Base-by-base conservation (phyloP, 2,888 invertebrate species). In the Bimastos eiseni region DNA sequence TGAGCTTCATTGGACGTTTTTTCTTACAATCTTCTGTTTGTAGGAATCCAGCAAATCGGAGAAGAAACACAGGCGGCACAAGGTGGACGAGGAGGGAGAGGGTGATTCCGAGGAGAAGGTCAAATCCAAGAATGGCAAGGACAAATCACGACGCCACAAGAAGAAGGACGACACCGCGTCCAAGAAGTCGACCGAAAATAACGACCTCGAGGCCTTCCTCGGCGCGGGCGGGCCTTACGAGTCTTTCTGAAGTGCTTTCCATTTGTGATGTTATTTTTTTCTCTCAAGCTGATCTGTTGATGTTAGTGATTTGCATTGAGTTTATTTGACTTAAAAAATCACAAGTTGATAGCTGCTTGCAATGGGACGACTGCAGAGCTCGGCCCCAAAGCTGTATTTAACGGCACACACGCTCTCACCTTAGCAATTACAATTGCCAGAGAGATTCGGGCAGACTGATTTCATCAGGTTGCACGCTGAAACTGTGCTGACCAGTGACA, bases 161-260 rank as follows among this genome's bases (percentile, higher is more conserved):
- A 91, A 89, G 70, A 91, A 89, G 88, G 83, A 89, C n/a, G 41
- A 55, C 30, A 17, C 44, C 6, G n/a, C 89, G 34, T n/a, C 41
- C 36, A 89, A 89, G 84, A 89, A 91, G 19, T 24, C 86, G 30
- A 37, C 86, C 38, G 92, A 91, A 41, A 90, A 90, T 89, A 90
- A 92, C 88, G 92, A 92, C 88, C 91, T 92, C 11, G 92, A 92
- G 89, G 92, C 92, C 0, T 92, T 92, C 89, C 91, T 92, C 0
- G 92, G 92, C 5, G 37, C 91, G 15, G 83, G 89, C 55, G 91
- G 90, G 34, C 83, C 91, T 38, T 70, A 90, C 70, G 90, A 89
- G 37, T 44, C 90, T 55, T 36, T 90, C 89, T 90, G 33, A 24
- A 70, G 70, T 70, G 70, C 70, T 70, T 70, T 70, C n/a, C n/a